Evolutionary conservation across 2,113 vertebrate genomes (phyloP), one percentile per base, ranked within the genome.

Genomic region (Triplophysa dalaica): DNA sequence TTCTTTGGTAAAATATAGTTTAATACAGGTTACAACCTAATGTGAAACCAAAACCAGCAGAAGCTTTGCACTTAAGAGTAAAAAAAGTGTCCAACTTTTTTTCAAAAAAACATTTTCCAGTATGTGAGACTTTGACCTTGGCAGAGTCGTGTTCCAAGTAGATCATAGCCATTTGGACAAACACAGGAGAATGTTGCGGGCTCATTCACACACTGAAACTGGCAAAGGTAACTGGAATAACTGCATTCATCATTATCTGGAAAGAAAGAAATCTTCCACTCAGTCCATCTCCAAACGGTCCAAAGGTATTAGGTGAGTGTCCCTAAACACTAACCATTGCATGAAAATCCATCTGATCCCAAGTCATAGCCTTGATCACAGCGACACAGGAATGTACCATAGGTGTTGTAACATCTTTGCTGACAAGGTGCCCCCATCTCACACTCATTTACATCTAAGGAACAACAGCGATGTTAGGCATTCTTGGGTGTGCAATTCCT

Each of bases 351-450:
- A 0, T 97, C 94, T 0, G 91, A 83, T 14, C 92, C 93, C 41
- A 97, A 90, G 79, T 97, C 95, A 0, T 94, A 97, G 70, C 96
- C 96, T 85, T 94, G 96, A 78, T 95, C 93, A 74, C 96, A 97
- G 84, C 95, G 96, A 82, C 96, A 97, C 0, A 96, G 86, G 83
- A 97, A 97, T 38, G 95, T 96, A 33, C 96, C 95, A 0, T 96
- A 96, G 4, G 95, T 97, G 90, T 97, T 97, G 85, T 95, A 95
- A 78, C 96, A 97, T 33, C 92, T 91, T 85, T 97, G 96, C 33
- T 95, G 93, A n/a, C 96, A 97, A 0, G 95, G 95, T 9, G 95
- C 94, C 1, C 95, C 95, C 95, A 97, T 96, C 13, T 95, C 94
- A 84, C 95, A 97, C 80, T 97, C 95, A 11, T 97, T 95, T 85